Conservation (phyloP, 2,797 vertebrate species). For the Antrozous pallidus region DNA sequence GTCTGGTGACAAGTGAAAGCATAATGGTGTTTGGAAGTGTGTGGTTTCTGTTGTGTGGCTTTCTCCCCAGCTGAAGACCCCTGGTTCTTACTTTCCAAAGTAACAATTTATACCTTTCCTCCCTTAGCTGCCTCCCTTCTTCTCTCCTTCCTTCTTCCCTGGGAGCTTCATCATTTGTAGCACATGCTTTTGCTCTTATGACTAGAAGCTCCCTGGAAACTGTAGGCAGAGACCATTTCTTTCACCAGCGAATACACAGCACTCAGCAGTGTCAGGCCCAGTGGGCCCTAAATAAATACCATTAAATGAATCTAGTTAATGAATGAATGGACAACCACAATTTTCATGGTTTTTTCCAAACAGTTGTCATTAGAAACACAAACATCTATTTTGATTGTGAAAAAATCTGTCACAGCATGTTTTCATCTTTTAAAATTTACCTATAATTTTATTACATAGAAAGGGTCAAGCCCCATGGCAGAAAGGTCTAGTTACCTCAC, state of each 20-base stretch:
- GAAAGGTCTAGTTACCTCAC: not conserved
- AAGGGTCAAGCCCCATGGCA: not conserved
- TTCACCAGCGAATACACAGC: not conserved
- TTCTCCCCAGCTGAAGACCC: not conserved
- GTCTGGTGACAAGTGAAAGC: not conserved
- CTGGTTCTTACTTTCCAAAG: not conserved
- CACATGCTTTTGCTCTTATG: not conserved
- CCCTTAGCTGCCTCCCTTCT: not conserved
- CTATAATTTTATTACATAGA: not conserved
- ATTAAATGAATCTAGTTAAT: not conserved
- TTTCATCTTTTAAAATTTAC: not conserved
- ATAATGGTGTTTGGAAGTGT: not conserved
- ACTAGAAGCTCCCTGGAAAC: not conserved
- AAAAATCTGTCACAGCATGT: not conserved
- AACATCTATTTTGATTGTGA: not conserved
- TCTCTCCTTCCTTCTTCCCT: not conserved
- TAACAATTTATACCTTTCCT: not conserved
- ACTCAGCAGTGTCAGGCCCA: fast-evolving
- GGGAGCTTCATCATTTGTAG: not conserved
- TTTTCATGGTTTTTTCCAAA: not conserved
- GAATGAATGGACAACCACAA: not conserved
- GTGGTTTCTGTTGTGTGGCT: not conserved
- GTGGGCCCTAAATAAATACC: not conserved
- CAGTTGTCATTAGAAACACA: not conserved
- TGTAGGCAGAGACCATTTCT: not conserved